A percentile compares a stretch with the other conserved stretches of the same genome.
Conservation (phyloP, 2,113 vertebrate genomes). For the Origma solitaria region DNA sequence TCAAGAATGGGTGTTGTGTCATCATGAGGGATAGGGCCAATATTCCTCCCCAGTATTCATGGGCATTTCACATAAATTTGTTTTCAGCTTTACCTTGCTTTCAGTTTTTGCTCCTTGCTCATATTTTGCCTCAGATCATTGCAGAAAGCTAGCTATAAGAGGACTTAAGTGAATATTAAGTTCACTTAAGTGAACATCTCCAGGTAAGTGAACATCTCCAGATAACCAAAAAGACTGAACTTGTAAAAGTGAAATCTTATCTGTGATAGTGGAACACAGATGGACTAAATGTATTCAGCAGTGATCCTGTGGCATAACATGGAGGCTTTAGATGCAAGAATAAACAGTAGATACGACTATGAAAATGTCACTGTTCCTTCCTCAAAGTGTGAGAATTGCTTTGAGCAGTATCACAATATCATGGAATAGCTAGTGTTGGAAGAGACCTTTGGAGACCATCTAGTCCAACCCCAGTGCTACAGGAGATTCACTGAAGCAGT, state of each 20-base stretch:
- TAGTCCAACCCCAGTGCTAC: background rate
- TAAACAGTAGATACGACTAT: background rate
- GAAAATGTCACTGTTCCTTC: background rate
- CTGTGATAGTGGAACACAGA: background rate
- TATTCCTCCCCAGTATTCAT: background rate
- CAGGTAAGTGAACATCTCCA: background rate
- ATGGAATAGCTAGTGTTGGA: background rate
- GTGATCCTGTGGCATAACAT: background rate
- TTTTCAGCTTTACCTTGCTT: background rate
- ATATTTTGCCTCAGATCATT: background rate
- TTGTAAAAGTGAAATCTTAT: background rate
- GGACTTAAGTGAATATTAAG: too few relatives aligned
- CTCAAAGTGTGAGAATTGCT: background rate
- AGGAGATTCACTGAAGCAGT: background rate
- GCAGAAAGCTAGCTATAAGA: background rate
- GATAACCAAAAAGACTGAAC: background rate
- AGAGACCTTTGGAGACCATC: background rate
- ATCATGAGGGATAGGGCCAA: accelerated
- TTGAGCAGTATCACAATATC: background rate
- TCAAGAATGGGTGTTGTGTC: background rate
- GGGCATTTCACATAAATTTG: background rate
- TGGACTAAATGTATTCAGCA: background rate
- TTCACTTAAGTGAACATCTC: background rate
- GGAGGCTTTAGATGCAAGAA: background rate
- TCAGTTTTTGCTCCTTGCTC: background rate